These are phyloP conservation scores for Smutsia temminckii DNA, from an alignment of 2,797 vertebrate genomes.

Conservation along the genomic window DNA sequence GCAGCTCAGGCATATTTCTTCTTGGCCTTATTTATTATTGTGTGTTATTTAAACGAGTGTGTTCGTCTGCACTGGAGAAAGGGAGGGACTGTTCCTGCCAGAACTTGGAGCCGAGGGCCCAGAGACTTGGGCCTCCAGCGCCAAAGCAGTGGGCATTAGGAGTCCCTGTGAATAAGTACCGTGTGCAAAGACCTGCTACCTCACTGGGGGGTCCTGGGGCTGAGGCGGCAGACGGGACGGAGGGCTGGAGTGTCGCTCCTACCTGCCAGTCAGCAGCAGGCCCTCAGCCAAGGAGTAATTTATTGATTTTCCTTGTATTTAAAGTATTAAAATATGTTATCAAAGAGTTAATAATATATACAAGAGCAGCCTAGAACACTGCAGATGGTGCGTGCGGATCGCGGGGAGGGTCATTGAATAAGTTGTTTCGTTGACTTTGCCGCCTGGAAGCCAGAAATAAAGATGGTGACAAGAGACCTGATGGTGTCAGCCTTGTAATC, in stretches of 20 bases:
- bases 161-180: conserved; percentile 30
- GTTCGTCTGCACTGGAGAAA: conserved; percentile 45
- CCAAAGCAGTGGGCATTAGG: not conserved
- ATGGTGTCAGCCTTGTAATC: not conserved
- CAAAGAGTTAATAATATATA: conserved; percentile 83
- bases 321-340: conserved; percentile 78
- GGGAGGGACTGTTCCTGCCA: not conserved
- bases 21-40: conserved; percentile 83
- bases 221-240: not conserved
- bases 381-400: not conserved
- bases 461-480: conserved; percentile 27
- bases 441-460: conserved; percentile 68
- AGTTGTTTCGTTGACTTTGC: conserved; percentile 13
- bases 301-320: conserved; percentile 84
- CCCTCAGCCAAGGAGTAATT: conserved; percentile 77
- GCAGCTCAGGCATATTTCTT: not conserved
- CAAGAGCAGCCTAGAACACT: not conserved
- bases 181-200: conserved; percentile 80
- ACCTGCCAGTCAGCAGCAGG: conserved; percentile 18
- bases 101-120: not conserved
- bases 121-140: not conserved
- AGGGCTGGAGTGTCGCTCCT: not conserved
- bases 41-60: conserved; percentile 84
- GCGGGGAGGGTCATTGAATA: not conserved
- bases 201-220: conserved; percentile 68